These are phyloP conservation scores for Glandiceps talaboti DNA, from an alignment of 53 echinoderm and acorn worm species.

Conservation along the genomic window DNA sequence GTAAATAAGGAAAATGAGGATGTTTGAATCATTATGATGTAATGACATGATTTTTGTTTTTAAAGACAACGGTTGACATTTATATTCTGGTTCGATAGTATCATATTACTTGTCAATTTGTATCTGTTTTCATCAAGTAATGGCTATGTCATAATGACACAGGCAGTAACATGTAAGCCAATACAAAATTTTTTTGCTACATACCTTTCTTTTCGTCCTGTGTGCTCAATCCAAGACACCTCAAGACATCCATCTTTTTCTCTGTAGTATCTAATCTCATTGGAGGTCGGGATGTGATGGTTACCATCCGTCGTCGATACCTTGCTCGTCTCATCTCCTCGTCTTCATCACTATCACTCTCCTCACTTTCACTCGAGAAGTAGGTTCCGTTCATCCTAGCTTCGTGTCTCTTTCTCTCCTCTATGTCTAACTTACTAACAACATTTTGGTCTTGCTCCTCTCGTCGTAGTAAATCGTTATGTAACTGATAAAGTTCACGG, in stretches of 20 bases:
- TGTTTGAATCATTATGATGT: too few species aligned
- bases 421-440: constrained; percentile 79
- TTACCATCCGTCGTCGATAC: constrained; percentile 60
- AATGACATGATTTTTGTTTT: too few species aligned
- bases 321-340: constrained; percentile 57
- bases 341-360: constrained; percentile 85
- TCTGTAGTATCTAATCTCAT: constrained; percentile 65
- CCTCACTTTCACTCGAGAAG: constrained; percentile 90
- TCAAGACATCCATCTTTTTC: constrained; percentile 57
- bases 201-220: constrained; percentile 67
- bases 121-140: too few species aligned
- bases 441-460: constrained; percentile 16
- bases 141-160: too few species aligned
- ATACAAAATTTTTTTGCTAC: too few species aligned
- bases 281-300: constrained; percentile 46
- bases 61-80: too few species aligned
- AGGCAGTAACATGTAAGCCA: too few species aligned
- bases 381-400: constrained; percentile 65
- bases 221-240: constrained; percentile 63
- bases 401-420: constrained; percentile 48
- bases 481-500: constrained; percentile 25
- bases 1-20: too few species aligned
- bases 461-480: not conserved
- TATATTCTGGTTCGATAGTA: too few species aligned
- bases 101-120: too few species aligned